A percentile compares a stretch with the other conserved stretches of the same genome.
Conservation (phyloP, 1,140 invertebrate species). For the Zophobas atratus region DNA sequence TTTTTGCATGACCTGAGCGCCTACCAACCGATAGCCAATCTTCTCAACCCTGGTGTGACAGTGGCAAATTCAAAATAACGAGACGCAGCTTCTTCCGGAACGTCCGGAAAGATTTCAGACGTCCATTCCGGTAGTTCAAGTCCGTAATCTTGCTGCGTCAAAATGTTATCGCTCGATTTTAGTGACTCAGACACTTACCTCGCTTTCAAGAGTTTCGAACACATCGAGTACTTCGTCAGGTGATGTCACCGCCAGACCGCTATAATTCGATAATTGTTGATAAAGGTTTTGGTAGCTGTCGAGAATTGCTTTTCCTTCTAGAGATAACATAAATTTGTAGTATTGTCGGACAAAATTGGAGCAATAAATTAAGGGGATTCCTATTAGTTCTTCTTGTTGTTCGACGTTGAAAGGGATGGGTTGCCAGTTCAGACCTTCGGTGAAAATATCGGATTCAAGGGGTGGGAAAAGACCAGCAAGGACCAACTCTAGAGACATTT, state of each 20-base stretch:
- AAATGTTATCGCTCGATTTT: not conserved
- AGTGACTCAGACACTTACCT: conserved; percentile 1
- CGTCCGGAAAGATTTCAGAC: conserved; percentile 36
- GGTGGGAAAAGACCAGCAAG: conserved; percentile 72
- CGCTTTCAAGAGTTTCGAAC: conserved; percentile 20
- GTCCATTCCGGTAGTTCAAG: conserved; percentile 54
- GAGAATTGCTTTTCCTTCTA: conserved; percentile 1
- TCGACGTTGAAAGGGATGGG: conserved; percentile 67
- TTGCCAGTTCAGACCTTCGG: conserved; percentile 71
- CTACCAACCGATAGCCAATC: conserved; percentile 49
- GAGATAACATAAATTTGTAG: not conserved
- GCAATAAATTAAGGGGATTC: not conserved
- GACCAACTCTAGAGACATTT: conserved; percentile 71
- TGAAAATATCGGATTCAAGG: conserved; percentile 68
- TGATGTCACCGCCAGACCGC: conserved; percentile 2
- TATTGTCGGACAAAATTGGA: not conserved
- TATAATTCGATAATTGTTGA: conserved; percentile 2
- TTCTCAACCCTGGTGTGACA: conserved; percentile 47
- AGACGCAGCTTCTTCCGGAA: conserved; percentile 45
- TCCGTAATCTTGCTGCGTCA: conserved; percentile 52
- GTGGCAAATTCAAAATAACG: conserved; percentile 50
- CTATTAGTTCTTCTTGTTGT: not conserved
- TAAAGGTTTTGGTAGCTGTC: conserved; percentile 7
- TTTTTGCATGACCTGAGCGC: no score
- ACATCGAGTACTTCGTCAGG: conserved; percentile 15